Base-by-base conservation (phyloP, 2,113 vertebrate genomes). In the Telmatochromis brichardi region DNA sequence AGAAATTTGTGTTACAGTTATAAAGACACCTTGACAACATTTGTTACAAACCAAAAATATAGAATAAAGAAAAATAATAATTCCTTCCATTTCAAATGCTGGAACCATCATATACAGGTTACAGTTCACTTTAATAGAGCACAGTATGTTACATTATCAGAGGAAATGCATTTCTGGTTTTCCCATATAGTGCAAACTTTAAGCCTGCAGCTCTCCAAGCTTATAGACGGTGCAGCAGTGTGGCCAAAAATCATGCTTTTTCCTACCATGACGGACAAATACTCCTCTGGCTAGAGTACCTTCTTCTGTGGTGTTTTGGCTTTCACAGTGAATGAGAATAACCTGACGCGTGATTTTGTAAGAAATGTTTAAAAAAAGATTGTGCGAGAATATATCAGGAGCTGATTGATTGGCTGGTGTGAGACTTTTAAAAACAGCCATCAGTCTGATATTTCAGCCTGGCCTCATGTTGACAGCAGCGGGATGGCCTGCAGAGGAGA, bases 391-490 rank as follows among this genome's bases (percentile, higher is more conserved):
- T 17, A 33, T 51, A 31, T 79, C 23, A 47, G 51, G 10, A 60
- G 15, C 53, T 60, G 35, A 17, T 42, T 82, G 81, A 86, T 31
- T 42, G 31, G 63, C 55, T 54, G 82, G 21, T 51, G 13, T 63
- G 17, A 84, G 31, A 78, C 37, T 82, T 76, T 50, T 55, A 28
- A 55, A 83, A 85, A 45, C 71, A 63, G 80, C 79, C 84, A 40
- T 82, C 60, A 84, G 86, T 58, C 80, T 63, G 82, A 90, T 60
- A 19, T 87, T 73, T 68, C 23, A 40, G 65, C 40, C 12, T 8
- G 81, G 80, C 45, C 80, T 87, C 33, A 35, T 68, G 82, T 84
- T 84, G 90, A 86, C 89, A 88, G 91, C 87, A 86, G 84, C 55
- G 79, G 53, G 45, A 90, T 35, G 78, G 84, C 82, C 90, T 89